Conservation (phyloP, 2,888 invertebrate genomes). For the Acronicta alni region DNA sequence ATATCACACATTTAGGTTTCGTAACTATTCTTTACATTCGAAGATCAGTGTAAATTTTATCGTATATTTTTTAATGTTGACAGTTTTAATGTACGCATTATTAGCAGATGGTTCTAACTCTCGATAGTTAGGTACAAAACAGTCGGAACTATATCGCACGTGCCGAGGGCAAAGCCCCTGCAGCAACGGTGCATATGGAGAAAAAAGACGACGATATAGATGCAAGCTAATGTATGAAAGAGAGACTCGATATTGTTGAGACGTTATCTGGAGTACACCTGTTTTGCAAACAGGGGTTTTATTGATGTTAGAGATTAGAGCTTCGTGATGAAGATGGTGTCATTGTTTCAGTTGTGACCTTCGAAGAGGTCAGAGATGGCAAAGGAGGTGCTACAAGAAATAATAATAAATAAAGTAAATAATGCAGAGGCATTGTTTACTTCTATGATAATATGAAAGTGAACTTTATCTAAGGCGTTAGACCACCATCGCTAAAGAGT, state of each 20-base stretch:
- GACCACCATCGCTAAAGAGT: too few species aligned
- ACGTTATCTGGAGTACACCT: slow-evolving; percentile 49
- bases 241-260: slow-evolving; percentile 36
- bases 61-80: neutral
- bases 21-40: too few species aligned
- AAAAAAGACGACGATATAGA: slow-evolving; percentile 39
- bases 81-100: slow-evolving; percentile 1
- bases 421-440: too few species aligned
- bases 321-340: neutral
- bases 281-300: slow-evolving; percentile 34
- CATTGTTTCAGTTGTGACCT: neutral
- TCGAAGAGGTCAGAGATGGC: too few species aligned
- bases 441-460: too few species aligned
- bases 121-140: slow-evolving; percentile 52
- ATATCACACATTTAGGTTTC: too few species aligned
- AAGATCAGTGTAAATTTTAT: neutral
- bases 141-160: slow-evolving; percentile 62
- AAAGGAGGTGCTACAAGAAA: too few species aligned
- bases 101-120: slow-evolving; percentile 38
- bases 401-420: too few species aligned
- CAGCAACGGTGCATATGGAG: slow-evolving; percentile 61
- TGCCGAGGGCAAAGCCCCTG: slow-evolving; percentile 69
- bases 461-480: too few species aligned
- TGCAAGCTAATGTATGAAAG: slow-evolving; percentile 22
- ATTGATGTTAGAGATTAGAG: slow-evolving; percentile 18